Evolutionary conservation across 2,888 invertebrate species (phyloP), one percentile per base, ranked within the genome.

Genomic region (Ommatoiulus sabulosus): DNA sequence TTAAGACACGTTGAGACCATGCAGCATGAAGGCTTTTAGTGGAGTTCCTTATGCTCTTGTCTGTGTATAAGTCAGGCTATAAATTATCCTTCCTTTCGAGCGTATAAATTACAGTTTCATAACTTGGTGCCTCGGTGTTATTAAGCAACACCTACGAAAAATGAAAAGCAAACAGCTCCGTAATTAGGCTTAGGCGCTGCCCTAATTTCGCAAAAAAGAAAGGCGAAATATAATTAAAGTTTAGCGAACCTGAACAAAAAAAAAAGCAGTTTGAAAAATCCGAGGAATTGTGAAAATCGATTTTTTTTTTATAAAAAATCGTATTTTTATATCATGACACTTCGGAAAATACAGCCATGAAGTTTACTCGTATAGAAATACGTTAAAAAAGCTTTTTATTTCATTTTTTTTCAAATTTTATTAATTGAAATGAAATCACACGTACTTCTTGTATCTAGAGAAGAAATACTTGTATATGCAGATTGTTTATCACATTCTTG

Each of bases 81-180:
- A 72, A 72, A 72, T 72, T 72, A 72, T 72, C 72, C 24, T 72
- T 24, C 72, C 72, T 72, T 72, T 72, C 6, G 24, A 72, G 24
- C 72, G 72, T 72, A 72, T 72, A 72, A 72, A 72, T 72, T 24
- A 72, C 72, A 24, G 72, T 72, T 72, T 72, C 72, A 24, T 72
- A 72, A n/a, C 72, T 72, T 72, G 20, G 72, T 24, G 20, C 24
- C 24, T 17, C n/a, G 72, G 24, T 24, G 24, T n/a, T 72, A 72
- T 72, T n/a, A 72, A 72, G 72, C 20, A 72, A 72, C 72, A 72
- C 72, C 72, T 72, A 24, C 20, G 72, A 72, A 72, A 72, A 72
- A 72, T 72, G 72, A 72, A 72, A 72, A 24, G 72, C 72, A 72
- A 72, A 72, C 72, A 72, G n/a, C 24, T 72, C 24, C 4, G 72